A percentile compares a stretch with the other conserved stretches of the same genome.
Evolutionary conservation across 2,113 vertebrate species (phyloP).

Genomic region (Engystomops pustulosus): DNA sequence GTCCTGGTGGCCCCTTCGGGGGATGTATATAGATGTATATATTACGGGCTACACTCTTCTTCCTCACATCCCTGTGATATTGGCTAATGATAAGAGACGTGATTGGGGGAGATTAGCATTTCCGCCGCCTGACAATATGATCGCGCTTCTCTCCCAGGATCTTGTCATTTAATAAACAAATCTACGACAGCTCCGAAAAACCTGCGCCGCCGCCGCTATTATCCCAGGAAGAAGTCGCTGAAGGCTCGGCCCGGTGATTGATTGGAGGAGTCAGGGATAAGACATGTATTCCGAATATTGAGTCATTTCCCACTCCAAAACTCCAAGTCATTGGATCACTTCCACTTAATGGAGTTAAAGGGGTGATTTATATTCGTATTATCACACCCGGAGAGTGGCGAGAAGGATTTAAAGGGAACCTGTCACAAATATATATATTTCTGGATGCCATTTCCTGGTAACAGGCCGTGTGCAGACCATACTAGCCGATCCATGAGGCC

Average conservation of each 20-base stretch:
- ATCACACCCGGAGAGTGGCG: not conserved
- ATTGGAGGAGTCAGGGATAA: not conserved
- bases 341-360: conserved; percentile 4
- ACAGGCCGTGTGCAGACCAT: too few species aligned
- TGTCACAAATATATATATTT: too few species aligned
- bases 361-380: not conserved
- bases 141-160: conserved; percentile 29
- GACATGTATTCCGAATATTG: not conserved
- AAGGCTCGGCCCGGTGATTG: conserved; percentile 5
- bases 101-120: conserved; percentile 39
- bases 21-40: not conserved
- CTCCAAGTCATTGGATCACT: not conserved
- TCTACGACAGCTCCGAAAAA: not conserved
- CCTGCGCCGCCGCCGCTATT: not conserved
- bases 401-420: too few species aligned
- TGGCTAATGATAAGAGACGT: conserved; percentile 32
- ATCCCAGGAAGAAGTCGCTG: not conserved
- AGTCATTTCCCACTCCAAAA: not conserved
- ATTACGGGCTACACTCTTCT: not conserved
- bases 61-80: conserved; percentile 10
- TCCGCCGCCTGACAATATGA: not conserved
- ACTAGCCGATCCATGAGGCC: too few species aligned
- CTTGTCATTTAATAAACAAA: conserved; percentile 39
- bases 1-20: not conserved
- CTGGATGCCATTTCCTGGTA: too few species aligned